Conservation (phyloP, 64 coral and sea anemone genomes). For the Actinia equina region DNA sequence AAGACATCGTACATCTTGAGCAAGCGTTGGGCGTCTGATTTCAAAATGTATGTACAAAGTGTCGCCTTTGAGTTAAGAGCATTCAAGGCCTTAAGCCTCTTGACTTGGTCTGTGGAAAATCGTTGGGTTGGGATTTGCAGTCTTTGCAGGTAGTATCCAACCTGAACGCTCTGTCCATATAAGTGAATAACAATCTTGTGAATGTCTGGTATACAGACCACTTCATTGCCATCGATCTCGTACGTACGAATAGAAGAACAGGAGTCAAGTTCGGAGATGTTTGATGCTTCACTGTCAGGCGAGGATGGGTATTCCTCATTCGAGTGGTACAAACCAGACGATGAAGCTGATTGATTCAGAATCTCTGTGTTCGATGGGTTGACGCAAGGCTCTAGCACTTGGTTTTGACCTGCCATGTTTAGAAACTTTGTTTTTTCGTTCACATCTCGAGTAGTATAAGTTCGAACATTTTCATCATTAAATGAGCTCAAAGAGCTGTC, state of each 20-base stretch:
- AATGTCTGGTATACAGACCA: constrained; percentile 87
- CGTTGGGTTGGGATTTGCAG: constrained; percentile 72
- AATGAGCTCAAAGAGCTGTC: background rate
- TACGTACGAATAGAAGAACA: constrained; percentile 65
- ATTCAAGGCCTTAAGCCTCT: constrained; percentile 60
- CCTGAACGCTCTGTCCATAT: constrained; percentile 76
- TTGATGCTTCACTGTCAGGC: background rate
- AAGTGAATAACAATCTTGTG: constrained; percentile 75
- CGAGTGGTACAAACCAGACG: background rate
- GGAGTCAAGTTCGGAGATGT: background rate
- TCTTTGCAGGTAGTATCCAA: constrained; percentile 70
- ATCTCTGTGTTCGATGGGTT: background rate
- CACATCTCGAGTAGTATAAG: background rate
- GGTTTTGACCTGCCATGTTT: background rate
- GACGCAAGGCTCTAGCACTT: background rate
- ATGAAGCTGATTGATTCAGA: background rate
- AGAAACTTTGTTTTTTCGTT: background rate
- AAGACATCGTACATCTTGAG: constrained; percentile 79
- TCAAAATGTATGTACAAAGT: constrained; percentile 80
- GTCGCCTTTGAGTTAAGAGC: constrained; percentile 73
- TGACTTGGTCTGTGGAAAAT: constrained; percentile 51
- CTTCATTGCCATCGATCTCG: constrained; percentile 39
- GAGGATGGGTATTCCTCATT: background rate
- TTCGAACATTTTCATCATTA: background rate
- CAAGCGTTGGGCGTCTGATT: constrained; percentile 70